A percentile compares a stretch with the other conserved stretches of the same genome.
phyloP scores from a whole-genome alignment of 2,797 vertebrate genomes.

The Silurus aristotelis region DNA sequence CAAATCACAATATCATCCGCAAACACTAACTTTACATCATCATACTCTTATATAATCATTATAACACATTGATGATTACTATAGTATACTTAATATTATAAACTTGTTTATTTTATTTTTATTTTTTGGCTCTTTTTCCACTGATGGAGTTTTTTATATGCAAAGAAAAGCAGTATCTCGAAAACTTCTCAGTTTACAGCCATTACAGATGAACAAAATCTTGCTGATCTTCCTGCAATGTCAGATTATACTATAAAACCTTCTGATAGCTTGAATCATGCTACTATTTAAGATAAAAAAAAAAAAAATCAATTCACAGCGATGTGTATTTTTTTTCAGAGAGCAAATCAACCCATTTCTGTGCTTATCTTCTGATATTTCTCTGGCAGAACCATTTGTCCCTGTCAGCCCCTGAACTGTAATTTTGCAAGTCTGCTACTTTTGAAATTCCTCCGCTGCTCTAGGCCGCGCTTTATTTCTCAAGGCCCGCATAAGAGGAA shows the following conservation, averaged over 20 bases:
- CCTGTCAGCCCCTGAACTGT: conserved; percentile 28
- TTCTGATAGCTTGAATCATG: neutral
- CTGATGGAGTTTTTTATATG: neutral
- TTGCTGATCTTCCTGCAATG: neutral
- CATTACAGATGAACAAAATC: neutral
- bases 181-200: neutral
- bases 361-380: conserved; percentile 27
- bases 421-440: conserved; percentile 28
- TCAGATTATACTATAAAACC: conserved; percentile 4
- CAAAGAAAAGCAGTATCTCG: neutral
- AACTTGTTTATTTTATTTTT: too few relatives aligned
- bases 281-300: neutral
- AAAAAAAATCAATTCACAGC: neutral
- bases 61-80: too few relatives aligned
- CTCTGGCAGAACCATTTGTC: conserved; percentile 17
- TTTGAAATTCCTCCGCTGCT: conserved; percentile 2
- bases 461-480: conserved; percentile 1
- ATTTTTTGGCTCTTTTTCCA: too few relatives aligned
- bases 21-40: too few relatives aligned
- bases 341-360: neutral
- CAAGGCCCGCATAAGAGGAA: neutral
- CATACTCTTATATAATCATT: too few relatives aligned
- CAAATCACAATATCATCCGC: too few relatives aligned
- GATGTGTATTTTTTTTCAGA: conserved; percentile 10
- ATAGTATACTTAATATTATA: too few relatives aligned